Base-by-base conservation (phyloP, 2,113 vertebrate genomes). In the Zosterops pallidus region DNA sequence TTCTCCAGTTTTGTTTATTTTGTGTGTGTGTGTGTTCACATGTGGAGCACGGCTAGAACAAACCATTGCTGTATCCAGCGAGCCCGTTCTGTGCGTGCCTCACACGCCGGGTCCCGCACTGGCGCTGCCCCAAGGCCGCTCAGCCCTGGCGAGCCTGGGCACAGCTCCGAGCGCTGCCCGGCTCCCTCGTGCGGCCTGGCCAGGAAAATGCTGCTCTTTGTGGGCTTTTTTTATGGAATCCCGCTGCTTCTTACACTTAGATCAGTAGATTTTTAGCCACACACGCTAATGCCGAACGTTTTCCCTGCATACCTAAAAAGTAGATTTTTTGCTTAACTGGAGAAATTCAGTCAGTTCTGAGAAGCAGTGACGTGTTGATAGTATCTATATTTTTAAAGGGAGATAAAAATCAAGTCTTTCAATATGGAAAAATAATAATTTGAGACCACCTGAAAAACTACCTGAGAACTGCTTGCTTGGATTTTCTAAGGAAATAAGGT, bases 241-340 rank as follows among this genome's bases (percentile, higher is more conserved):
- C 29, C 15, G 5, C n/a, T 47, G 31, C 22, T 63, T 56, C 49
- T 64, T 2, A 0, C 24, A 12, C 6, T 67, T 65, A 0, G 3
- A 8, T 63, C 60, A 29, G 7, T 11, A 26, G 10, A 28, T 44
- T 41, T 89, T 90, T 28, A 77, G 14, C n/a, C 35, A 11, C 24
- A 12, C 6, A 28, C 6, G 14, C 7, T 21, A 84, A 90, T 50
- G 55, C 35, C 31, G 9, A 84, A 24, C 9, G 6, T 80, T 80
- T 90, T 29, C 70, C 39, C 49, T 86, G n/a, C 9, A 42, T 24
- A 29, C 9, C 50, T 1, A 23, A 44, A 68, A 77, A 72, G 16
- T 0, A 26, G 8, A 22, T 14, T 31, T 77, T 88, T 85, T 88
- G 13, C 42, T 70, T 50, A 60, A 53, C 7, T 17, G 12, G 69